phyloP scores from a whole-genome alignment of 2,888 invertebrate genomes.

The Aspidiotus rigidus region DNA sequence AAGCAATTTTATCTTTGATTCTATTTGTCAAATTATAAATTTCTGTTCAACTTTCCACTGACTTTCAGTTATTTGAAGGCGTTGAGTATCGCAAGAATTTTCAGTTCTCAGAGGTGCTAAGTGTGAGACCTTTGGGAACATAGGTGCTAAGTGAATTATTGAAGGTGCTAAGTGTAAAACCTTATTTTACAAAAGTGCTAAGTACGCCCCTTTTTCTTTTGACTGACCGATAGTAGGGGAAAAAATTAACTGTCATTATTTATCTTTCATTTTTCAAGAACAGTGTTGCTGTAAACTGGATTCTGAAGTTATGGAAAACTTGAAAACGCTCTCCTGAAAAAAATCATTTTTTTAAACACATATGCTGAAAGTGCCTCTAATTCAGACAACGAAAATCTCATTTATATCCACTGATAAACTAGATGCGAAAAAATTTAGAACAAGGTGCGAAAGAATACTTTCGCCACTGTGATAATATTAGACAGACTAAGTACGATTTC shows the following conservation, averaged over 20 bases:
- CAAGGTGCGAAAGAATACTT: too few relatives aligned
- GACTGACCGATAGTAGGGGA: background rate
- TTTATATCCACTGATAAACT: too few relatives aligned
- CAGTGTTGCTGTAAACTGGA: background rate
- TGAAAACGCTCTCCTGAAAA: background rate
- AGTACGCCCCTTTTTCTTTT: background rate
- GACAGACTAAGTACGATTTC: too few relatives aligned
- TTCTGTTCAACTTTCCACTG: background rate
- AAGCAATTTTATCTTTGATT: background rate
- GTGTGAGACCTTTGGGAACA: background rate
- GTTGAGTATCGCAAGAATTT: background rate
- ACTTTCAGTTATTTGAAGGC: background rate
- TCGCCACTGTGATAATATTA: too few relatives aligned
- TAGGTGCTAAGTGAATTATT: too few relatives aligned
- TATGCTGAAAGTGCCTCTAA: too few relatives aligned
- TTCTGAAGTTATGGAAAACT: background rate
- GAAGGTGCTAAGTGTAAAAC: too few relatives aligned
- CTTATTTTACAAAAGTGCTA: too few relatives aligned
- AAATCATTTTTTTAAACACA: background rate
- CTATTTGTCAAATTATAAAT: background rate
- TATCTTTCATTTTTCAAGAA: background rate
- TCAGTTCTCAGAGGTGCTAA: background rate
- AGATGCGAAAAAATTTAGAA: too few relatives aligned
- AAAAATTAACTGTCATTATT: background rate
- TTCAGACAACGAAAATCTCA: too few relatives aligned